Base-by-base conservation (phyloP, 2,888 invertebrate species). In the Unio delphinus region DNA sequence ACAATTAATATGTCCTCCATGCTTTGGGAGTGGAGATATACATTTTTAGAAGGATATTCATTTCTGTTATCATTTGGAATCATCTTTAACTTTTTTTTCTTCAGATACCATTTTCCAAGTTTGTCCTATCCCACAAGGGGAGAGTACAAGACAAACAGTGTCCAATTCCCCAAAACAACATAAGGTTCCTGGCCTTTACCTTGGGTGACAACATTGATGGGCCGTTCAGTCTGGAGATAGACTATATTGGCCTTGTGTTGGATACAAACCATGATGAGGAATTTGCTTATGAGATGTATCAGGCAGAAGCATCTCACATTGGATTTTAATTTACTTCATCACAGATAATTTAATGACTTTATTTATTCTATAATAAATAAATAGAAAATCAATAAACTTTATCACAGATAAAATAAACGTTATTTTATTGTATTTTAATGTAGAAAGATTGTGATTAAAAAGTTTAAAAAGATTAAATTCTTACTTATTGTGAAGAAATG, bases 31-130 rank as follows among this genome's bases (percentile, higher is more conserved):
- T 30, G 30, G 30, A 30, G 30, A 30, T 7, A 30, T 30, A 30
- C 8, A 45, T 11, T 15, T 45, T 1, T 45, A 45, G 15, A 45
- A 15, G 45, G 45, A 15, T 15, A 15, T 11, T 45, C 45, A 45
- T 45, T 15, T 45, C 15, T 45, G 45, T 45, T 15, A 45, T 15
- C 45, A 54, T 23, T 61, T 20, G 20, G 4, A 54, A 54, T 28
- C 20, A 61, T 57, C 66, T 23, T 28, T 23, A 4, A 45, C 26
- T 59, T 55, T 0, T 57, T 3, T 68, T 23, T 34, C 93, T 93
- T 60, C 91, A 95, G 95, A 95, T 98, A 85, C 98, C 98, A 1
- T 96, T 98, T 91, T 96, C 97, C 17, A 97, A 97, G 90, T 98
- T 98, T 87, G 93, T 95, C 78, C 90, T 95, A 56, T 92, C 93